Percentiles rank a stretch among this genome's conserved stretches.
Conservation (phyloP, 2,888 invertebrate genomes). For the Phyllotreta cruciferae region DNA sequence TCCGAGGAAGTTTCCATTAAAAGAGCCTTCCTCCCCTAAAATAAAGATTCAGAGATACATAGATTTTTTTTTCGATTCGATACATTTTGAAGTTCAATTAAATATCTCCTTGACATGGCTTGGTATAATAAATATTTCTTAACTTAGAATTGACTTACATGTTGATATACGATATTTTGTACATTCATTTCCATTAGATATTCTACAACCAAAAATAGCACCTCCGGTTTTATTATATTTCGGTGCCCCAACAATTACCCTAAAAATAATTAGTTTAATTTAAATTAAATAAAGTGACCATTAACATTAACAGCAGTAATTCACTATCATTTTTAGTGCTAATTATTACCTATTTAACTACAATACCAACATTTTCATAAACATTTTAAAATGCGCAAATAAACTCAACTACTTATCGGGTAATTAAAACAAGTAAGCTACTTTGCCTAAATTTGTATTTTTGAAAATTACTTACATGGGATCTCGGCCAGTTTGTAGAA, state of each 20-base stretch:
- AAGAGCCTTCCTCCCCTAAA: not conserved
- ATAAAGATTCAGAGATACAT: not conserved
- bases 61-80: conserved; percentile 1
- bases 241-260: conserved; percentile 18
- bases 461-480: too few relatives aligned
- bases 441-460: too few relatives aligned
- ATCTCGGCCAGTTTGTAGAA: too few relatives aligned
- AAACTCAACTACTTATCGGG: too few relatives aligned
- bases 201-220: conserved; percentile 13
- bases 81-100: not conserved
- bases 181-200: not conserved
- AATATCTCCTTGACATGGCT: not conserved
- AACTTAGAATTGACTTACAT: not conserved
- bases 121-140: not conserved
- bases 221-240: conserved; percentile 13
- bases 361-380: too few relatives aligned
- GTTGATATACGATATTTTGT: not conserved
- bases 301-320: too few relatives aligned
- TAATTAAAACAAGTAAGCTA: too few relatives aligned
- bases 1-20: conserved; percentile 16
- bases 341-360: too few relatives aligned
- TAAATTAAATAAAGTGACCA: too few relatives aligned
- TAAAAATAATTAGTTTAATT: not conserved
- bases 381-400: too few relatives aligned
- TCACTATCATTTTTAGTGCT: too few relatives aligned